Evolutionary conservation across 1,140 invertebrate species (phyloP).

Genomic region (silkworm (Bombyx mori)): DNA sequence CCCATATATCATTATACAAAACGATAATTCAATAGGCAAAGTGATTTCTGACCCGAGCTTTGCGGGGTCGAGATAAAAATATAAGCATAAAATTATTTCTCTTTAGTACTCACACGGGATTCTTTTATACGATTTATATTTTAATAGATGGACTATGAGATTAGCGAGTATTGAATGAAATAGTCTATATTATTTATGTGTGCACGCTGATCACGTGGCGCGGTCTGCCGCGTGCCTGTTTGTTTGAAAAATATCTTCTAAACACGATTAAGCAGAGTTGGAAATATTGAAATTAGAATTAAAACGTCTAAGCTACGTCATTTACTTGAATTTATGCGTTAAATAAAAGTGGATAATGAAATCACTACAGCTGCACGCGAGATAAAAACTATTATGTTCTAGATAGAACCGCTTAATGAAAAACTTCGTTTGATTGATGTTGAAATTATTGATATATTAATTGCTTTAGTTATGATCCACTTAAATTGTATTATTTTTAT

Average conservation of each 20-base stretch:
- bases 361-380: no score
- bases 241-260: slow-evolving; percentile 1
- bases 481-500: no score
- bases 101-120: slow-evolving; percentile 34
- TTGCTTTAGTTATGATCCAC: no score
- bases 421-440: no score
- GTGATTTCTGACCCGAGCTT: slow-evolving; percentile 42
- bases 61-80: slow-evolving; percentile 50
- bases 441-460: no score
- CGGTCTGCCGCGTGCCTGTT: slow-evolving; percentile 15
- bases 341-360: no score
- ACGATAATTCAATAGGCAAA: slow-evolving; percentile 64
- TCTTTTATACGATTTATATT: slow-evolving; percentile 61
- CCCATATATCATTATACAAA: slow-evolving; percentile 58
- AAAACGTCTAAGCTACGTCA: slow-evolving; percentile 2
- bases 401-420: no score
- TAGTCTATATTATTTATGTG: slow-evolving; percentile 52
- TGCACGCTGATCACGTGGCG: slow-evolving; percentile 37
- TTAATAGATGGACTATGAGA: slow-evolving; percentile 41
- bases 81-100: slow-evolving; percentile 59
- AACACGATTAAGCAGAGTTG: background rate
- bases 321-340: no score
- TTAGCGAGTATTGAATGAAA: slow-evolving; percentile 50
- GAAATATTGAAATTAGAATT: slow-evolving; percentile 7
- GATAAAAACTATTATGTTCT: no score